Conservation (phyloP, 2,113 vertebrate genomes). For the Notiomystis cincta region DNA sequence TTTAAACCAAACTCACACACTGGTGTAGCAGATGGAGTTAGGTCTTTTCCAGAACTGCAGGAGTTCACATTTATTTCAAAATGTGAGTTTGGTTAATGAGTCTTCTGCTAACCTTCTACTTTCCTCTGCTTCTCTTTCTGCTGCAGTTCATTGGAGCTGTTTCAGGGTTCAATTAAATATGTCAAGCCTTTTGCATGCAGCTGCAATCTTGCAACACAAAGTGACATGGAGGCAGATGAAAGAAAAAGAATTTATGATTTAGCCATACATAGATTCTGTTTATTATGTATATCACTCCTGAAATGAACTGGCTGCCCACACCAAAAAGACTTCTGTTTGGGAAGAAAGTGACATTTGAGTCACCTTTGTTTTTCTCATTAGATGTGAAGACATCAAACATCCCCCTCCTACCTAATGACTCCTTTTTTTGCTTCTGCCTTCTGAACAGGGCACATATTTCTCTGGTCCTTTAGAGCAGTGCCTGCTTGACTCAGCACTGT, state of each 20-base stretch:
- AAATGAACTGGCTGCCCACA: background rate
- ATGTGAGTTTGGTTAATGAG: background rate
- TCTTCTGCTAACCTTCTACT: background rate
- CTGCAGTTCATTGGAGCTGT: background rate
- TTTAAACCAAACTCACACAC: background rate
- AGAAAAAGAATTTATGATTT: conserved; percentile 2
- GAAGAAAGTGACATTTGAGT: conserved; percentile 59
- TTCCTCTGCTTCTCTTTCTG: background rate
- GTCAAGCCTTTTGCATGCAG: background rate
- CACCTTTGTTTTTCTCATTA: conserved; percentile 47
- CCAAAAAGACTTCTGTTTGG: conserved; percentile 29
- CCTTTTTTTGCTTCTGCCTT: background rate
- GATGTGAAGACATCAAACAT: conserved; percentile 2
- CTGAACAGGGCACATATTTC: background rate
- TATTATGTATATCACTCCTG: conserved; percentile 25
- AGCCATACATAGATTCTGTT: background rate
- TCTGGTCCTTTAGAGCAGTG: background rate
- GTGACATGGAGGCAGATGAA: background rate
- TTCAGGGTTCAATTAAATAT: background rate
- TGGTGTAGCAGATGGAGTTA: background rate
- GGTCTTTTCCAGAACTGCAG: background rate
- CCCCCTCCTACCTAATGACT: background rate
- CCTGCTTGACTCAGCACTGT: background rate
- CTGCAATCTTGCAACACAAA: background rate
- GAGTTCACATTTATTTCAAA: background rate